phyloP scores from a whole-genome alignment of 2,888 invertebrate species.

The Monoplex corrugatus region DNA sequence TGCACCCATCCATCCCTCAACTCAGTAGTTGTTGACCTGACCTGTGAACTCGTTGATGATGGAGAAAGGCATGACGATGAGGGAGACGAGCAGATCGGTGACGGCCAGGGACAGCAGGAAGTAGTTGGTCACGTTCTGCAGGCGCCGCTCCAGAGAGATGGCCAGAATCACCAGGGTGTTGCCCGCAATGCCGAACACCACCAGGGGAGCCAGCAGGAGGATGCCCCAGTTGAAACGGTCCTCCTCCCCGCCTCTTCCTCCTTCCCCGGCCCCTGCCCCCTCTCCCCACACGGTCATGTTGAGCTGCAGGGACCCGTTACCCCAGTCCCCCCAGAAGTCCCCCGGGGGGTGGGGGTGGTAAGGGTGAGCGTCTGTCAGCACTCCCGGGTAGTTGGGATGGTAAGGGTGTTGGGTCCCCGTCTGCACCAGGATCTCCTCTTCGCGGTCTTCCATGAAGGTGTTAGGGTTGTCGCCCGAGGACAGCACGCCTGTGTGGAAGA shows the following conservation, averaged over 20 bases:
- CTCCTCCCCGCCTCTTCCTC: constrained; percentile 14
- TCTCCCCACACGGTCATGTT: neutral
- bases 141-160: constrained; percentile 92
- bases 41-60: constrained; percentile 96
- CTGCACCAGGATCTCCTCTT: neutral
- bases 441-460: neutral
- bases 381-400: neutral
- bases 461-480: neutral
- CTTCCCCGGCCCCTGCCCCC: neutral
- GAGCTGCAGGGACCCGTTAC: neutral
- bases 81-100: constrained; percentile 94
- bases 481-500: neutral
- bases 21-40: constrained; percentile 82
- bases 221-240: constrained; percentile 69
- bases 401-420: neutral
- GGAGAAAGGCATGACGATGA: constrained; percentile 97
- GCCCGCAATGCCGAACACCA: constrained; percentile 83
- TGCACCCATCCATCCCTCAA: too few species aligned
- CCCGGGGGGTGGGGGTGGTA: neutral
- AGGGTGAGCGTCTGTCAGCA: neutral
- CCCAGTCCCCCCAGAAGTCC: neutral
- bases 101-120: constrained; percentile 95
- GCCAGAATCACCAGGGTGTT: constrained; percentile 97
- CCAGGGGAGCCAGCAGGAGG: constrained; percentile 71
- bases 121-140: constrained; percentile 98